These are phyloP conservation scores for Amiota mariae DNA, from an alignment of 2,888 invertebrate species.

Conservation along the genomic window DNA sequence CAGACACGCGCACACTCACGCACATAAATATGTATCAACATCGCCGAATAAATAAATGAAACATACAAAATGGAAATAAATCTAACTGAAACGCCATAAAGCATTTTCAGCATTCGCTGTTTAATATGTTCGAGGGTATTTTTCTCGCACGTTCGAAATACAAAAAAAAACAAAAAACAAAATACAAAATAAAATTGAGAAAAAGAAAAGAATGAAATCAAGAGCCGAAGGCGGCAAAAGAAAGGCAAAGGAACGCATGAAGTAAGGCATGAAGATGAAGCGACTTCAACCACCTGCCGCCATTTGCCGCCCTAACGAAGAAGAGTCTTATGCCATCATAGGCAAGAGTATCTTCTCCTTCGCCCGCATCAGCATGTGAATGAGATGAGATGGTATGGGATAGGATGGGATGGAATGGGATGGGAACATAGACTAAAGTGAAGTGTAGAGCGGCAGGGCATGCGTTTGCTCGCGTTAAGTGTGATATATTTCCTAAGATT, in stretches of 20 bases:
- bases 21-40: constrained; percentile 56
- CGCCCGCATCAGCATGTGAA: constrained; percentile 27
- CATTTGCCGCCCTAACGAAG: neutral
- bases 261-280: constrained; percentile 43
- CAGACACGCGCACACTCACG: constrained; percentile 25
- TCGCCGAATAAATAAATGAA: constrained; percentile 69
- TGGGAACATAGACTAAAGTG: neutral
- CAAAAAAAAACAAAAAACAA: neutral
- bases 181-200: no score
- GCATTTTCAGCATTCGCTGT: constrained; percentile 73
- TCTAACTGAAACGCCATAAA: constrained; percentile 73
- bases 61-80: constrained; percentile 73
- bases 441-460: neutral
- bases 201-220: no score
- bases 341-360: constrained; percentile 21
- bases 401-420: neutral
- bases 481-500: constrained; percentile 74
- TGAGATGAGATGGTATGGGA: no score
- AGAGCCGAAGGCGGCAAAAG: no score
- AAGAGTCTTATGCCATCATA: constrained; percentile 29
- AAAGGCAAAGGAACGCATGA: constrained; percentile 38
- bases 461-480: constrained; percentile 66
- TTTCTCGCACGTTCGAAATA: constrained; percentile 63
- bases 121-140: constrained; percentile 71
- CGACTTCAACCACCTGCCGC: constrained; percentile 43